phyloP scores from a whole-genome alignment of 1,140 invertebrate genomes.

The Magallana ariakensis region DNA sequence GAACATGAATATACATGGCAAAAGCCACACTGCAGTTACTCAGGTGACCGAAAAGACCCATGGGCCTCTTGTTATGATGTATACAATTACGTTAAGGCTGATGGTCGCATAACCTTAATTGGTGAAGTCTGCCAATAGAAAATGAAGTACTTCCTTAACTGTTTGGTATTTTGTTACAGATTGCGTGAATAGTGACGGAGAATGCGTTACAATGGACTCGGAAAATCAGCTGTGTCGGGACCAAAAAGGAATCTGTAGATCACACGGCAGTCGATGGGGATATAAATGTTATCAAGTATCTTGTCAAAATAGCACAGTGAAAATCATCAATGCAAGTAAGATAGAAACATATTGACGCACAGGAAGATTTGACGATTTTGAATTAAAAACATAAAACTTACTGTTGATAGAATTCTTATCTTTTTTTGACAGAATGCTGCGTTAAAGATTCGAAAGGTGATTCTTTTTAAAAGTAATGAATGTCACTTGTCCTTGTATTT shows the following conservation, averaged over 20 bases:
- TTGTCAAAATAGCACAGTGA: not conserved
- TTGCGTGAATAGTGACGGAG: not conserved
- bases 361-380: too few species aligned
- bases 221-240: constrained; percentile 19
- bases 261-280: not conserved
- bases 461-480: too few species aligned
- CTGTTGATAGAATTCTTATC: not conserved
- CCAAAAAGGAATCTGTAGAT: not conserved
- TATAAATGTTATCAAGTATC: not conserved
- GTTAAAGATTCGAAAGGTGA: not conserved
- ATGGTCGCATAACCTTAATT: too few species aligned
- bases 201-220: not conserved
- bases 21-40: too few species aligned
- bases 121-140: too few species aligned
- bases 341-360: not conserved
- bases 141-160: too few species aligned
- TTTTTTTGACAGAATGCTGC: constrained; percentile 9
- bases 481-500: too few species aligned
- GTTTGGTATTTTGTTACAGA: not conserved
- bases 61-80: too few species aligned
- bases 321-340: constrained; percentile 4
- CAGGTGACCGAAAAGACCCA: too few species aligned
- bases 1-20: too few species aligned
- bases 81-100: too few species aligned
- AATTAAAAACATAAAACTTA: not conserved